phyloP scores from a whole-genome alignment of 2,888 invertebrate species.

The Meteorus cinctellus region DNA sequence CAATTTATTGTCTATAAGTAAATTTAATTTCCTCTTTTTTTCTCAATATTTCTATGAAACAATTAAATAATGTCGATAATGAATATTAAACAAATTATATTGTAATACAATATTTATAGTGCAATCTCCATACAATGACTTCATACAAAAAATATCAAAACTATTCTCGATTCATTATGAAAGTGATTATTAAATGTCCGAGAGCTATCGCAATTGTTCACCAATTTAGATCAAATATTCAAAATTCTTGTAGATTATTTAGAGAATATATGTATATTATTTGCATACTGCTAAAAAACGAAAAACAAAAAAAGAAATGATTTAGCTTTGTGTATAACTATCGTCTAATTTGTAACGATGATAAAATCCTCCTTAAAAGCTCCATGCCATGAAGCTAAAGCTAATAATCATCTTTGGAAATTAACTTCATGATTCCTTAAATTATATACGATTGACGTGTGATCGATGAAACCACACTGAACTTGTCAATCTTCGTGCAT shows the following conservation, averaged over 20 bases:
- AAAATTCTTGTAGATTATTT: conserved; percentile 36
- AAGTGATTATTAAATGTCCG: conserved; percentile 23
- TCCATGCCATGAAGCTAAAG: conserved; percentile 16
- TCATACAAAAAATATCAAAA: conserved; percentile 56
- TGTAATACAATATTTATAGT: conserved; percentile 62
- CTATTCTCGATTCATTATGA: conserved; percentile 26
- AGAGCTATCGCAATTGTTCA: conserved; percentile 23
- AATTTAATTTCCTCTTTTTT: conserved; percentile 56
- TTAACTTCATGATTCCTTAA: conserved; percentile 10
- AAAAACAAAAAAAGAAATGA: conserved; percentile 31
- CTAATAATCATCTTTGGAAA: not conserved
- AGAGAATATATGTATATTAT: conserved; percentile 35
- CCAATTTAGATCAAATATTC: conserved; percentile 32
- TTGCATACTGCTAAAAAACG: conserved; percentile 27
- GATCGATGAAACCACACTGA: conserved; percentile 13
- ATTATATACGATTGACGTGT: conserved; percentile 19
- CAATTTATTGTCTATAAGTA: conserved; percentile 47
- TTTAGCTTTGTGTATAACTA: conserved; percentile 40
- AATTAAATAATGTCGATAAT: conserved; percentile 48
- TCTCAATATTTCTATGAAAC: conserved; percentile 40
- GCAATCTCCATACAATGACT: conserved; percentile 62
- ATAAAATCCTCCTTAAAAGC: not conserved
- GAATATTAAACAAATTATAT: conserved; percentile 55
- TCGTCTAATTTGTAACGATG: conserved; percentile 21
- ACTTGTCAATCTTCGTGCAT: conserved; percentile 35